Evolutionary conservation across 2,113 vertebrate species (phyloP).

Genomic region (Pelecanoides urinatrix): DNA sequence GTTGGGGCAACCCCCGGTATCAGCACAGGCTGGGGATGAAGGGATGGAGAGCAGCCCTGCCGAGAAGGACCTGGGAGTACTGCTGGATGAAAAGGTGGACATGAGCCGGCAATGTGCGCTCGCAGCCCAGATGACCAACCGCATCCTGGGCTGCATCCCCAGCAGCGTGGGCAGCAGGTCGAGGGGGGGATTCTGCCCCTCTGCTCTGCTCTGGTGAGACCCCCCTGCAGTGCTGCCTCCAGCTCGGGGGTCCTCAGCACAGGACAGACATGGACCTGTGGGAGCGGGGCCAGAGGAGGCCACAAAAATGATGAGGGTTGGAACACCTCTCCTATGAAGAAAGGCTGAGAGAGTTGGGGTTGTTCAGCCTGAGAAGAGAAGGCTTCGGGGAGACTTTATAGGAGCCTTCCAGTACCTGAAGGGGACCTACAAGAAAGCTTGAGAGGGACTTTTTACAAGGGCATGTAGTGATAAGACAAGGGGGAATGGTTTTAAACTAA

Average conservation of each 20-base stretch:
- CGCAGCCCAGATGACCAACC: not conserved
- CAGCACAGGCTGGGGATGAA: not conserved
- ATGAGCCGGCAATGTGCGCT: not conserved
- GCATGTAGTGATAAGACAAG: not conserved
- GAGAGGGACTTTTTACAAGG: not conserved
- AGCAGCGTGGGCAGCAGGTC: not conserved
- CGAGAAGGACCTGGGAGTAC: not conserved
- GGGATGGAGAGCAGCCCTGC: not conserved
- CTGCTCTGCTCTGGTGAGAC: not conserved
- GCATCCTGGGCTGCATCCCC: not conserved
- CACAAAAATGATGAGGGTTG: not conserved
- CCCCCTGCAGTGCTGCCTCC: not conserved
- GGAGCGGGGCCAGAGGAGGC: not conserved
- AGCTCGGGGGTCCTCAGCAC: not conserved
- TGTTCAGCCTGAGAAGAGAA: not conserved
- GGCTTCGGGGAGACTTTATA: not conserved
- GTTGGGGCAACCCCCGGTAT: not conserved
- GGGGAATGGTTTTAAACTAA: not conserved
- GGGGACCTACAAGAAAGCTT: not conserved
- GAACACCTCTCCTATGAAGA: not conserved
- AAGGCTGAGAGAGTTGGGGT: not conserved
- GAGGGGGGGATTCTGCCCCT: not conserved
- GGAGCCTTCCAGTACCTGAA: not conserved
- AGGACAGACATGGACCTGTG: not conserved
- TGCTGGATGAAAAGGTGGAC: not conserved